Conservation (phyloP, 2,797 vertebrate species). For the Cichlasoma orientale region DNA sequence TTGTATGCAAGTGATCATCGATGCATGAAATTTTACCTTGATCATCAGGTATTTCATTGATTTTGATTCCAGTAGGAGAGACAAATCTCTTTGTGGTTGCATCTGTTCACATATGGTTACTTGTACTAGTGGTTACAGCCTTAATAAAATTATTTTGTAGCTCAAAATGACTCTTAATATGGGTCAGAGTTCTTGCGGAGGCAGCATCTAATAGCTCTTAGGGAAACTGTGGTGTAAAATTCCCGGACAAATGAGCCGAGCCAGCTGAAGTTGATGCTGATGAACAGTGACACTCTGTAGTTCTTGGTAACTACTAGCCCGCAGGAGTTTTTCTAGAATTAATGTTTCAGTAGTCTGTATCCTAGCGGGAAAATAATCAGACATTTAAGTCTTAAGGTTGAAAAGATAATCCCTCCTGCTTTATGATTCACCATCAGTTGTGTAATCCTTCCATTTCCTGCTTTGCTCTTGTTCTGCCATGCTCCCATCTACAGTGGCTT, state of each 20-base stretch:
- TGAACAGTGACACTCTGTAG: slow-evolving; percentile 13
- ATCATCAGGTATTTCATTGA: neutral
- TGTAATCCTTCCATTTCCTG: slow-evolving; percentile 39
- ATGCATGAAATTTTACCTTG: neutral
- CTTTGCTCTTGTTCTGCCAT: slow-evolving; percentile 21
- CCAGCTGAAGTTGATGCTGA: slow-evolving; percentile 18
- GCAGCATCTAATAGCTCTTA: neutral
- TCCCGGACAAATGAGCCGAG: slow-evolving; percentile 2
- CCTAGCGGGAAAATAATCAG: slow-evolving; percentile 33
- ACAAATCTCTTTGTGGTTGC: too few relatives aligned
- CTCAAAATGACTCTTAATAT: neutral
- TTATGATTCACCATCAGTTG: slow-evolving; percentile 22
- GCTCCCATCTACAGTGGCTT: neutral
- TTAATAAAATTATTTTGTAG: neutral
- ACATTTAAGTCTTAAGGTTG: slow-evolving; percentile 38
- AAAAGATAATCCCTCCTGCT: slow-evolving; percentile 49
- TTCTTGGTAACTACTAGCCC: slow-evolving; percentile 33
- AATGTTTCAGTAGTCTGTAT: slow-evolving; percentile 44
- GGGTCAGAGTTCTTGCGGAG: neutral
- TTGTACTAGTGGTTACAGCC: neutral
- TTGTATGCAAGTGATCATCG: too few relatives aligned
- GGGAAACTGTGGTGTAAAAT: neutral
- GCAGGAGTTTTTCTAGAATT: slow-evolving; percentile 28
- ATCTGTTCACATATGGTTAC: neutral
- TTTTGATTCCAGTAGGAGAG: neutral